Percentiles rank a stretch among this genome's conserved stretches.
These are phyloP conservation scores for Spongilla lacustris DNA, from an alignment of 37 sponge, comb jelly and placozoan genomes.

Conservation along the genomic window DNA sequence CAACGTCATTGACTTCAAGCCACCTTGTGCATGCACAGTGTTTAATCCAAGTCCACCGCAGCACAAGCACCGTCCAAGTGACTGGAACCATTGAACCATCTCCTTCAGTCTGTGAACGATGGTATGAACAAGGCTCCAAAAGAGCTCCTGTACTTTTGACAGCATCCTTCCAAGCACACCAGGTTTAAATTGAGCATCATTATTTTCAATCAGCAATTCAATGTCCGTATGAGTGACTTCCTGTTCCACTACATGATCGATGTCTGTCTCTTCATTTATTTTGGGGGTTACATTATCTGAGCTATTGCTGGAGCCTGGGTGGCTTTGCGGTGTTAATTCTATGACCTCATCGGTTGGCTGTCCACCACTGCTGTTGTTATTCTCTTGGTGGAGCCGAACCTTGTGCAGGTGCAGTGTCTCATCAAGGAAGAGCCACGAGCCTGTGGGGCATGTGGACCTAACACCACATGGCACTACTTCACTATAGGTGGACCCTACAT, in stretches of 20 bases:
- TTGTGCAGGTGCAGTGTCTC: slow-evolving; percentile 68
- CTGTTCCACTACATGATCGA: background rate
- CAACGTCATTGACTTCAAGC: background rate
- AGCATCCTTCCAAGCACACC: no score
- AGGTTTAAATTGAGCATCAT: no score
- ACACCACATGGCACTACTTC: background rate
- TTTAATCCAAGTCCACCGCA: background rate
- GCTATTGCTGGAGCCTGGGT: no score
- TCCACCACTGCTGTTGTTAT: no score
- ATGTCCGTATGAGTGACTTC: background rate
- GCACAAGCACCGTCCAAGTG: background rate
- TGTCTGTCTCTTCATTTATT: background rate
- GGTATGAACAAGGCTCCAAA: no score
- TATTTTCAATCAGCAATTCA: background rate
- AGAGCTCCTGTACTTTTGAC: no score
- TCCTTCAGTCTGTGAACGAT: no score
- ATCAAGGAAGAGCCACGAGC: slow-evolving; percentile 69
- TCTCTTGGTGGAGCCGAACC: background rate
- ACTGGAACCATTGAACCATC: background rate
- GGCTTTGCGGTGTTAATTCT: no score
- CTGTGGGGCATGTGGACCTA: background rate
- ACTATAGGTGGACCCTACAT: slow-evolving; percentile 23
- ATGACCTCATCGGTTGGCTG: background rate
- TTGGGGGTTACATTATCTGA: no score
- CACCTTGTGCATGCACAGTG: background rate